phyloP scores from a whole-genome alignment of 2,113 vertebrate species.

The Cyprinodon brontotheroides region DNA sequence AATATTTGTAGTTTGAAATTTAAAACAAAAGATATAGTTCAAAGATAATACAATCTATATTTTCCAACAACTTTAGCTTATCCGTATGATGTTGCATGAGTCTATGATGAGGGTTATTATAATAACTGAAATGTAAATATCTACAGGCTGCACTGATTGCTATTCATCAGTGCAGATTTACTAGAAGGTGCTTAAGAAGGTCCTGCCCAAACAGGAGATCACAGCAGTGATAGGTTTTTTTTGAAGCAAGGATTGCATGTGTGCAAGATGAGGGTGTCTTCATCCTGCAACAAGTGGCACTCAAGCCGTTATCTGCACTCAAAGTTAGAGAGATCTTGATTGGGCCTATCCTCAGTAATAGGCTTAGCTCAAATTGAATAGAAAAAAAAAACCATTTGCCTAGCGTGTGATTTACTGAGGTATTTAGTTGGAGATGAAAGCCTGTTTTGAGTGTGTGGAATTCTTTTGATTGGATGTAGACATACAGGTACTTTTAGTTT shows the following conservation, averaged over 20 bases:
- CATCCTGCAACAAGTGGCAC: slow-evolving; percentile 76
- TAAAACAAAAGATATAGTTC: not conserved
- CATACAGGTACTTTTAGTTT: not conserved
- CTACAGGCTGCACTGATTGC: slow-evolving; percentile 70
- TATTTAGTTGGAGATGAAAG: slow-evolving; percentile 43
- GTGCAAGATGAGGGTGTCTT: slow-evolving; percentile 76
- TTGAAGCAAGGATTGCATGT: slow-evolving; percentile 66
- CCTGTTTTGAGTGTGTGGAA: slow-evolving; percentile 21
- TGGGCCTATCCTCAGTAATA: slow-evolving; percentile 38
- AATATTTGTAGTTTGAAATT: not conserved
- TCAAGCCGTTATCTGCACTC: slow-evolving; percentile 69
- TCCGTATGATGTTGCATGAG: slow-evolving; percentile 52
- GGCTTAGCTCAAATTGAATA: not conserved
- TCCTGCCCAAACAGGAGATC: slow-evolving; percentile 49
- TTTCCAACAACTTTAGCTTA: slow-evolving; percentile 20
- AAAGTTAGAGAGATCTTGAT: slow-evolving; percentile 41
- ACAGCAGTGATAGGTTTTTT: slow-evolving; percentile 45
- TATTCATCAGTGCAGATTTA: slow-evolving; percentile 57
- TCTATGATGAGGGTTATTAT: slow-evolving; percentile 57
- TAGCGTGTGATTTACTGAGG: slow-evolving; percentile 62
- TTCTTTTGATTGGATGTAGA: not conserved
- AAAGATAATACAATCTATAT: not conserved
- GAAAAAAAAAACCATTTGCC: not conserved
- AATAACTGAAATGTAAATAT: slow-evolving; percentile 64
- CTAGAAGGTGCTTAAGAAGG: slow-evolving; percentile 58